phyloP scores from a whole-genome alignment of 2,797 vertebrate species.

The Molossus molossus region DNA sequence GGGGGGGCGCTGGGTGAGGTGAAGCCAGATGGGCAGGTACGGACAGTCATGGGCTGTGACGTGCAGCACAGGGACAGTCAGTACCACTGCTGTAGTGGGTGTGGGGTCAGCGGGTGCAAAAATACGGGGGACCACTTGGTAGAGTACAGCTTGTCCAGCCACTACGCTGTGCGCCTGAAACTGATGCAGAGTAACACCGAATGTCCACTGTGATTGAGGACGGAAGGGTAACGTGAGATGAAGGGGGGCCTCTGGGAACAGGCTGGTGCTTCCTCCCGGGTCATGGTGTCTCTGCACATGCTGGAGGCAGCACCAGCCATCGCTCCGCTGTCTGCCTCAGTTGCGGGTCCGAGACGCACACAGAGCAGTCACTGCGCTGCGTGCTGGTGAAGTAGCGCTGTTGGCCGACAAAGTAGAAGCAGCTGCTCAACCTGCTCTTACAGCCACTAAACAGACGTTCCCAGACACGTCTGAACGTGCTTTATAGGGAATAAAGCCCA shows the following conservation, averaged over 20 bases:
- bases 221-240: too few species aligned
- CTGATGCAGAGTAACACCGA: too few species aligned
- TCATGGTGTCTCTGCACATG: neutral
- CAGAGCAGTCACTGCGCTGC: neutral
- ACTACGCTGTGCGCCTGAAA: neutral
- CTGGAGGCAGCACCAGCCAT: neutral
- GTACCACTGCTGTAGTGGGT: accelerated
- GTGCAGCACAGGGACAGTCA: neutral
- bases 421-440: neutral
- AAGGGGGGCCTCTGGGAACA: neutral
- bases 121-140: neutral
- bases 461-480: neutral
- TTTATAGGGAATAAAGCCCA: neutral
- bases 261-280: neutral
- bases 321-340: accelerated
- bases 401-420: neutral
- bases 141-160: neutral
- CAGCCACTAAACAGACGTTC: neutral
- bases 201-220: too few species aligned
- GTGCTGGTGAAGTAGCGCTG: neutral
- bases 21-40: neutral
- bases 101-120: neutral
- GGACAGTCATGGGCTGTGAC: neutral
- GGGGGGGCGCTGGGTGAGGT: neutral
- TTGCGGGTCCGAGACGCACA: neutral